Evolutionary conservation across 2,888 invertebrate genomes (phyloP).

Genomic region (Andrena trimmerana): DNA sequence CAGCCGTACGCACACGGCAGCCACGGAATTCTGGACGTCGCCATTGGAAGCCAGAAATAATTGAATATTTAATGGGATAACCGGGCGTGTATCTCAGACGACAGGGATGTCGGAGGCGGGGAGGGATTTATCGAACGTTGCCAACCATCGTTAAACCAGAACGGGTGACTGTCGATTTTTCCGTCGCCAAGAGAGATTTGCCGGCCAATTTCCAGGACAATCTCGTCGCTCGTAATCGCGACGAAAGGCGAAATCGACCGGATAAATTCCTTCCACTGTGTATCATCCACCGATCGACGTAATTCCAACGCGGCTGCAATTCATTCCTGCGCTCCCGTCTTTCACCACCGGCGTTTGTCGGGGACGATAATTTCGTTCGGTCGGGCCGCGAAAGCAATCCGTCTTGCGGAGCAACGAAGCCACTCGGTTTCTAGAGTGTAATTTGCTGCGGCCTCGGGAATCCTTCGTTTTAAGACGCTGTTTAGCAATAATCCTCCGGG

Average conservation of each 20-base stretch:
- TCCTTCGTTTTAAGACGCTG: constrained; percentile 25
- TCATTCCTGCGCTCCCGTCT: no score
- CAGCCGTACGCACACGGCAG: constrained; percentile 41
- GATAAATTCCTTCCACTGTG: constrained; percentile 38
- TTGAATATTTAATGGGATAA: constrained; percentile 77
- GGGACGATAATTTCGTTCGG: not conserved
- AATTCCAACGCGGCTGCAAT: not conserved
- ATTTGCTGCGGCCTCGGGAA: constrained; percentile 21
- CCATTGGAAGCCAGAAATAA: constrained; percentile 71
- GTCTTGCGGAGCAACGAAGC: constrained; percentile 6
- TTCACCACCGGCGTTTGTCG: not conserved
- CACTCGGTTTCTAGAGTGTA: not conserved
- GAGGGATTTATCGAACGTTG: constrained; percentile 38
- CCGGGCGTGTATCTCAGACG: constrained; percentile 45
- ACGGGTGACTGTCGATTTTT: constrained; percentile 54
- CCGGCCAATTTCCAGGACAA: constrained; percentile 55
- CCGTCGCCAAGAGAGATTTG: constrained; percentile 49
- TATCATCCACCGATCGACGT: constrained; percentile 5
- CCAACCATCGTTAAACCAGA: constrained; percentile 45
- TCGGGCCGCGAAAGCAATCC: not conserved
- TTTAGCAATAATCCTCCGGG: constrained; percentile 62
- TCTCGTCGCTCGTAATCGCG: constrained; percentile 52
- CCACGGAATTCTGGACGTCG: constrained; percentile 61
- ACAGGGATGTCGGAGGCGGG: not conserved
- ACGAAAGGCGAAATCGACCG: constrained; percentile 35